Evolutionary conservation across 2,888 invertebrate genomes (phyloP), one percentile per base, ranked within the genome.

Genomic region (Tenthredo amoena): DNA sequence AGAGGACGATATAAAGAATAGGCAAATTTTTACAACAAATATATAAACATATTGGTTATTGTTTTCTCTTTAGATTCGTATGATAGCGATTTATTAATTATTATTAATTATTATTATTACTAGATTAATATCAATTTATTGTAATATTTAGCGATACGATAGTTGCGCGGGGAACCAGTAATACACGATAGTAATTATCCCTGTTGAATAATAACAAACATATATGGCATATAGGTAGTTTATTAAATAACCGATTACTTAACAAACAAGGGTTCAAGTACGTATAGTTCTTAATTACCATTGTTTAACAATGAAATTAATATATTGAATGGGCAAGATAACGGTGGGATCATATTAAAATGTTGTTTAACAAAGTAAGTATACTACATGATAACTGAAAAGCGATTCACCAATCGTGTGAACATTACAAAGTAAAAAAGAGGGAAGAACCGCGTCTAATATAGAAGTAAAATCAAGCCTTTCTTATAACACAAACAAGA

Each of bases 81-180:
- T 77, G 77, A 77, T 77, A 50, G 55, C 77, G 50, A 77, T 77
- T 77, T 77, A 50, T 77, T 77, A 34, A 50, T 50, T 77, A 55
- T 40, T 77, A 72, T 76, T 72, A 47, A 26, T 37, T 79, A 85
- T 85, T 58, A 62, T 84, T 77, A 62, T 85, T 62, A 65, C 15
- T 68, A 76, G 68, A 77, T 26, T 79, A 9, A 68, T 77, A 76
- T 76, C 43, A 79, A 81, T 68, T 55, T 58, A 65, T 77, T 34
- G 68, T 77, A 79, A 76, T 79, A 55, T 40, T 84, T 43, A 84
- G 77, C 26, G 7, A 12, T 68, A 65, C 10, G 12, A 68, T 68
- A 68, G 31, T 74, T 43, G 7, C 43, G 40, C 6, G 6, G 31
- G 47, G 21, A 26, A 43, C 10, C 43, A 74, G 43, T 74, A 68